Conservation (phyloP, 2,888 invertebrate species). For the Tenthredo mesomela region DNA sequence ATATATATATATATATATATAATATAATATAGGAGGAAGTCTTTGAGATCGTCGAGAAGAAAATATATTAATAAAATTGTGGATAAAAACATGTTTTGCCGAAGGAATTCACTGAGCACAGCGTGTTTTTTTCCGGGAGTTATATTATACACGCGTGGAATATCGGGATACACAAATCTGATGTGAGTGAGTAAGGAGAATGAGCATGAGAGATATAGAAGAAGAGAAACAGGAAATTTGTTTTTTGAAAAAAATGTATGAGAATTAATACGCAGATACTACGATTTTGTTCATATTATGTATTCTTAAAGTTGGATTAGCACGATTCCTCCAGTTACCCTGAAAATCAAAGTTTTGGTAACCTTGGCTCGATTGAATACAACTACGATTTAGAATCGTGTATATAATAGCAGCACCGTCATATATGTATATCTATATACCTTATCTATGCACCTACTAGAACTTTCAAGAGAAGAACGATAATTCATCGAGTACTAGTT, state of each 20-base stretch:
- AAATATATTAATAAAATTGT: not conserved
- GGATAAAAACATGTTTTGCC: constrained; percentile 12
- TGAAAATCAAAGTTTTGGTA: not conserved
- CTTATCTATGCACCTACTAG: not conserved
- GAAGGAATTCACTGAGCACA: not conserved
- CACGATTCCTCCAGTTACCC: not conserved
- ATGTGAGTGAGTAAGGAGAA: not conserved
- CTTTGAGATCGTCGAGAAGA: not conserved
- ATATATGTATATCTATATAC: too few species aligned
- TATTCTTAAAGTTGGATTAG: not conserved
- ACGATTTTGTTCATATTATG: too few species aligned
- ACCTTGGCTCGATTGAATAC: not conserved
- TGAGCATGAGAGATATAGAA: not conserved
- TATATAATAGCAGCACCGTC: not conserved
- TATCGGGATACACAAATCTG: not conserved
- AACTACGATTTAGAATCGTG: not conserved
- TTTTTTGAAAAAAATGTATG: not conserved
- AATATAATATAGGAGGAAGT: not conserved
- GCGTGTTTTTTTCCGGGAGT: not conserved
- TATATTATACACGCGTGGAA: not conserved
- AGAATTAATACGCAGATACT: not conserved
- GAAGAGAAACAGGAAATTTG: not conserved
- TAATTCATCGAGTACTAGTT: constrained; percentile 35
- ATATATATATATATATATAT: not conserved
- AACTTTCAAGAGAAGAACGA: constrained; percentile 39